These are phyloP conservation scores for Rhodinocichla rosea DNA, from an alignment of 2,113 vertebrate species.

Conservation along the genomic window DNA sequence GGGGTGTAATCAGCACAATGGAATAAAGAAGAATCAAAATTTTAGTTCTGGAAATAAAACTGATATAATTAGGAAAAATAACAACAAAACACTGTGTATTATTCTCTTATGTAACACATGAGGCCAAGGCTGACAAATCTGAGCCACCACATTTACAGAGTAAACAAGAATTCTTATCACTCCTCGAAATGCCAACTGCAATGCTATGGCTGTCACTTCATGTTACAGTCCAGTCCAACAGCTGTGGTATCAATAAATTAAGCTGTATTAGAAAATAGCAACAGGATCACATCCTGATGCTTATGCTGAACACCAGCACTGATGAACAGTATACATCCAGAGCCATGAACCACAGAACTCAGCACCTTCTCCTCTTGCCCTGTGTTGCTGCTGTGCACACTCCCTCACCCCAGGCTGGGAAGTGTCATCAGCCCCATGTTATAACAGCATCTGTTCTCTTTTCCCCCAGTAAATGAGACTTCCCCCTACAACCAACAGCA, in stretches of 20 bases:
- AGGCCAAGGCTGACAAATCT: neutral
- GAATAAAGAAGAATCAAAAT: neutral
- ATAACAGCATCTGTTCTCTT: neutral
- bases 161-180: conserved; percentile 51
- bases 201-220: conserved; percentile 47
- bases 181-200: neutral
- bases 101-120: neutral
- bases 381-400: neutral
- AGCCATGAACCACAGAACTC: neutral
- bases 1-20: neutral
- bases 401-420: neutral
- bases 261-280: neutral
- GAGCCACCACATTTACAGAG: conserved; percentile 6
- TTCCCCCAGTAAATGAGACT: neutral
- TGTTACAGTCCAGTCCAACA: neutral
- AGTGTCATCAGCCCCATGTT: neutral
- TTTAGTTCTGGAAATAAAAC: neutral
- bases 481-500: too few species aligned
- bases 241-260: conserved; percentile 30
- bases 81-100: neutral
- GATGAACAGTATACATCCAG: neutral
- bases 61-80: neutral
- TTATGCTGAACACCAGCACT: neutral
- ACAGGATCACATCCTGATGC: neutral
- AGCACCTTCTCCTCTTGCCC: neutral